Conservation (phyloP, 2,113 vertebrate genomes). For the Felis chaus region DNA sequence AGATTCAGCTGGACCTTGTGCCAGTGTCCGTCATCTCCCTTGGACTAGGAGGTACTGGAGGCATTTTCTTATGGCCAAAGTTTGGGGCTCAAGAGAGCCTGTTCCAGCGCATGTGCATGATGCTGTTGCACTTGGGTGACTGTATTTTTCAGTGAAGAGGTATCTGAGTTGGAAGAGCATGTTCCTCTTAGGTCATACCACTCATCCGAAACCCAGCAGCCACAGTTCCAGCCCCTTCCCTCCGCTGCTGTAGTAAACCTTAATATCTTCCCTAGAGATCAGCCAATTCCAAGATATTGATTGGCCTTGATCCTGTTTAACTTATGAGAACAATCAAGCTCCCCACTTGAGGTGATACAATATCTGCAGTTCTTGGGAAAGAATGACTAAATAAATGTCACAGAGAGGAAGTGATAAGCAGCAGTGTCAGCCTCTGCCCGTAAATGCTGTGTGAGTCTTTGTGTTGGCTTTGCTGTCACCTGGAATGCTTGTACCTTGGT, state of each 20-base stretch:
- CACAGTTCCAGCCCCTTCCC: background rate
- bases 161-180: background rate
- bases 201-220: background rate
- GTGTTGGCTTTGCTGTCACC: constrained; percentile 24
- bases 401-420: background rate
- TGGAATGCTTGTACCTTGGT: constrained; percentile 19
- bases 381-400: constrained; percentile 46
- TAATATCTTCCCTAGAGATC: constrained; percentile 43
- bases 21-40: background rate
- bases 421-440: background rate
- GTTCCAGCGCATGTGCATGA: background rate
- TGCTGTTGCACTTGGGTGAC: background rate
- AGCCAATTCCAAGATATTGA: constrained; percentile 5
- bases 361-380: constrained; percentile 18
- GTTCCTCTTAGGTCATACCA: background rate
- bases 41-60: background rate
- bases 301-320: constrained; percentile 48
- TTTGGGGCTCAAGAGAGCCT: background rate
- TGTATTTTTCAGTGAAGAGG: background rate
- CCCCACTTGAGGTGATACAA: background rate
- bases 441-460: constrained; percentile 48
- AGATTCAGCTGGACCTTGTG: background rate
- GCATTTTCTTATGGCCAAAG: constrained; percentile 22
- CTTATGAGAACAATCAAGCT: background rate
- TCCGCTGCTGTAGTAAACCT: background rate